A percentile compares a stretch with the other conserved stretches of the same genome.
These are phyloP conservation scores for Caranx ignobilis DNA, from an alignment of 2,113 vertebrate species.

Conservation along the genomic window DNA sequence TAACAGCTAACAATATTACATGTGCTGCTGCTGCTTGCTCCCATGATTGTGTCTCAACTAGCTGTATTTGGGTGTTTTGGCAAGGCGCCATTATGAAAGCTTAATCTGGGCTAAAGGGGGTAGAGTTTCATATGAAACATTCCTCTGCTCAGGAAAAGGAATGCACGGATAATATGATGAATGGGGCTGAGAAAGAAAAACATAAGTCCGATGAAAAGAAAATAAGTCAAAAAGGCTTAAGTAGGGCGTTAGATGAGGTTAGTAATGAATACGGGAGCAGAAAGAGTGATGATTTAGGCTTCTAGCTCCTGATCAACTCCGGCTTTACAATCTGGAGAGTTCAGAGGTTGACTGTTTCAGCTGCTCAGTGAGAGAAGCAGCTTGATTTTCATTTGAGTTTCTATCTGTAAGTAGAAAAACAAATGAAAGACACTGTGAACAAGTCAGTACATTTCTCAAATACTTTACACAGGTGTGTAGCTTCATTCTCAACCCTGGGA, in stretches of 20 bases:
- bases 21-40: not conserved
- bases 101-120: slow-evolving; percentile 62
- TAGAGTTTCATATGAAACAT: slow-evolving; percentile 49
- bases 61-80: slow-evolving; percentile 59
- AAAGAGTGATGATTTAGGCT: not conserved
- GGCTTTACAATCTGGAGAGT: not conserved
- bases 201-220: not conserved
- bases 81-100: slow-evolving; percentile 34
- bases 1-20: slow-evolving; percentile 27
- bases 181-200: slow-evolving; percentile 13
- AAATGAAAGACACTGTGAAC: no score
- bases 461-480: no score
- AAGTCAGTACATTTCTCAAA: no score
- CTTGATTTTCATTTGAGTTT: not conserved
- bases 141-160: slow-evolving; percentile 33
- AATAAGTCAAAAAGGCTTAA: not conserved
- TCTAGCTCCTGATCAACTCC: not conserved
- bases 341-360: not conserved
- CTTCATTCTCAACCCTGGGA: no score
- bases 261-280: not conserved
- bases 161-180: slow-evolving; percentile 16
- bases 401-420: not conserved
- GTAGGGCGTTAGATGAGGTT: not conserved
- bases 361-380: not conserved
- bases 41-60: slow-evolving; percentile 11